Evolutionary conservation across 37 sponge, comb jelly and placozoan species (phyloP).

Genomic region (Agelas oroides): DNA sequence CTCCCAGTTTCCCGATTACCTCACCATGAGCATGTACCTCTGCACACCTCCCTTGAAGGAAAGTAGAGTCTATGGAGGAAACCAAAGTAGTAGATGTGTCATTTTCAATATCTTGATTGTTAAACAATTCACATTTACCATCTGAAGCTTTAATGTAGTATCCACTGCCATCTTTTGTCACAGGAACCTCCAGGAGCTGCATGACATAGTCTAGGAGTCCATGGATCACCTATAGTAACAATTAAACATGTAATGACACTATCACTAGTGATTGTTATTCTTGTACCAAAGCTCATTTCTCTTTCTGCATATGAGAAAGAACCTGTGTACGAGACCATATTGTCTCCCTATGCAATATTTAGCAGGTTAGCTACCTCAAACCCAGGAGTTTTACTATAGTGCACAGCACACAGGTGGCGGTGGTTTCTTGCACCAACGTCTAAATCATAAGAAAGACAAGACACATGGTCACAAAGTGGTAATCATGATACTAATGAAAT

Average conservation of each 20-base stretch:
- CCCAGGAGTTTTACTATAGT: constrained; percentile 85
- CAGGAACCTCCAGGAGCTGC: constrained; percentile 64
- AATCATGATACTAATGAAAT: too few species aligned
- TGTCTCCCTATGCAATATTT: too few species aligned
- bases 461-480: too few species aligned
- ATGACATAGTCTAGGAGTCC: constrained; percentile 82
- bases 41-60: constrained; percentile 77
- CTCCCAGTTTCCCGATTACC: constrained; percentile 73
- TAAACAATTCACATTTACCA: too few species aligned
- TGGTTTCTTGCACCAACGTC: constrained; percentile 82
- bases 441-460: too few species aligned
- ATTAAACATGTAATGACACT: too few species aligned
- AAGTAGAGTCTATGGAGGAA: constrained; percentile 60
- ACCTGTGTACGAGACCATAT: too few species aligned
- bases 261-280: too few species aligned
- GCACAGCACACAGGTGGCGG: constrained; percentile 80
- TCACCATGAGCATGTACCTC: constrained; percentile 54
- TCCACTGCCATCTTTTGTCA: constrained; percentile 15
- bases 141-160: constrained; percentile 53
- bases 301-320: too few species aligned
- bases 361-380: too few species aligned
- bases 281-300: too few species aligned
- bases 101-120: too few species aligned
- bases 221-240: constrained; percentile 83
- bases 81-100: neutral